Evolutionary conservation across 2,888 invertebrate species (phyloP).

Genomic region (Orthosia gracilis): DNA sequence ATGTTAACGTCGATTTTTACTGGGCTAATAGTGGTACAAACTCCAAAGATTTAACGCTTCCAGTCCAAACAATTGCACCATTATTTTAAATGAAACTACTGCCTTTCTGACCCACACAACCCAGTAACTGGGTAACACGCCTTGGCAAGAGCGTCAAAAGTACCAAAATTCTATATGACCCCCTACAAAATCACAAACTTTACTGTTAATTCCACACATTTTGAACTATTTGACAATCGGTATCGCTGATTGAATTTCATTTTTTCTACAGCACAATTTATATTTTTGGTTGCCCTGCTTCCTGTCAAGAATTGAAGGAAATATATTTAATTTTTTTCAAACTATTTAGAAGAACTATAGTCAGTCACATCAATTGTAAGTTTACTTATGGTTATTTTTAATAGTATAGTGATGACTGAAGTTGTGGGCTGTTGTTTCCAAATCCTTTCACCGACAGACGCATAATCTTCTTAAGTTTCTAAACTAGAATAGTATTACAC

Average conservation of each 20-base stretch:
- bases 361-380: slow-evolving; percentile 1
- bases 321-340: neutral
- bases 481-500: slow-evolving; percentile 29
- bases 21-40: no score
- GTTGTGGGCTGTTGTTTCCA: slow-evolving; percentile 51
- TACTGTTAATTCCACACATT: no score
- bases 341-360: slow-evolving; percentile 28
- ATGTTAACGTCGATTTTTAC: no score
- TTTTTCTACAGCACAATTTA: neutral
- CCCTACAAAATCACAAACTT: no score
- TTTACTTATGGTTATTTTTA: slow-evolving; percentile 18
- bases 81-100: no score
- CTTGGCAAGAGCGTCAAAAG: neutral
- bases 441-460: neutral
- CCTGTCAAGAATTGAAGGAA: neutral
- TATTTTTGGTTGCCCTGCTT: neutral
- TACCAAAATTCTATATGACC: no score
- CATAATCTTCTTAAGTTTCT: slow-evolving; percentile 30
- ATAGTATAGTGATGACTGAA: slow-evolving; percentile 46
- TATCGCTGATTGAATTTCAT: no score
- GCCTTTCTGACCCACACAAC: no score
- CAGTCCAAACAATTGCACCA: neutral
- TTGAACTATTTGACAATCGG: no score
- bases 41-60: neutral
- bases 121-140: neutral